These are phyloP conservation scores for Cottus gobio DNA, from an alignment of 2,113 vertebrate species.

Conservation along the genomic window DNA sequence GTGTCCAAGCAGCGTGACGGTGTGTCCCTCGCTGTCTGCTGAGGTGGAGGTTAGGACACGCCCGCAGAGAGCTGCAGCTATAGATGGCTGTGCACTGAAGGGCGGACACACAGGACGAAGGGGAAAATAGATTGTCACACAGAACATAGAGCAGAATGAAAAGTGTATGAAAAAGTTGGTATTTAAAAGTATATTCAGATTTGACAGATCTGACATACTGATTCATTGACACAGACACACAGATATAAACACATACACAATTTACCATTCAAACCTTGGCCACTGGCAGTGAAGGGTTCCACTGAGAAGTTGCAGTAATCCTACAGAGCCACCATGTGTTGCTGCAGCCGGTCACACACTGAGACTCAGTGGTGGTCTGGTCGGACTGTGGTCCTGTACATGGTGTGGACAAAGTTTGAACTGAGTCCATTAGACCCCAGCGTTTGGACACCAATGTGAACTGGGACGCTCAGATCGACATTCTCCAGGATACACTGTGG, in stretches of 20 bases:
- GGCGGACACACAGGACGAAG: slow-evolving; percentile 36
- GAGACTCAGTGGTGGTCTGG: slow-evolving; percentile 20
- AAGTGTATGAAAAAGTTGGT: no score
- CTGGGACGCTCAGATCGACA: slow-evolving; percentile 48
- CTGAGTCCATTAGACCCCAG: slow-evolving; percentile 71
- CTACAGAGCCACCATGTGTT: slow-evolving; percentile 5
- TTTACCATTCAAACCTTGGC: slow-evolving; percentile 32
- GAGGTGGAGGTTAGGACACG: slow-evolving; percentile 62
- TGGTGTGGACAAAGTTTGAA: slow-evolving; percentile 57
- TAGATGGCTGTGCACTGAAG: slow-evolving; percentile 53
- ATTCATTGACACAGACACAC: background rate
- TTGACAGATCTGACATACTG: background rate
- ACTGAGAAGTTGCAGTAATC: slow-evolving; percentile 12
- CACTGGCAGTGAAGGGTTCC: slow-evolving; percentile 6
- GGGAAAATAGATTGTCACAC: slow-evolving; percentile 20
- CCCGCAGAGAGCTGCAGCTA: slow-evolving; percentile 61
- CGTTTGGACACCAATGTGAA: slow-evolving; percentile 67
- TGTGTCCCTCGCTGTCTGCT: slow-evolving; percentile 43
- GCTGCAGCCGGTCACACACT: slow-evolving; percentile 4
- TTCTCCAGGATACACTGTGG: slow-evolving; percentile 75
- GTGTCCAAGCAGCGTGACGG: slow-evolving; percentile 43
- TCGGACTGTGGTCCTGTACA: slow-evolving; percentile 12
- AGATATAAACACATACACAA: background rate
- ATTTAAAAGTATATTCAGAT: background rate
- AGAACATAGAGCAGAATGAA: background rate